Percentiles rank a stretch among this genome's conserved stretches.
phyloP scores from a whole-genome alignment of 2,113 vertebrate species.

The Rhipidura dahli region DNA sequence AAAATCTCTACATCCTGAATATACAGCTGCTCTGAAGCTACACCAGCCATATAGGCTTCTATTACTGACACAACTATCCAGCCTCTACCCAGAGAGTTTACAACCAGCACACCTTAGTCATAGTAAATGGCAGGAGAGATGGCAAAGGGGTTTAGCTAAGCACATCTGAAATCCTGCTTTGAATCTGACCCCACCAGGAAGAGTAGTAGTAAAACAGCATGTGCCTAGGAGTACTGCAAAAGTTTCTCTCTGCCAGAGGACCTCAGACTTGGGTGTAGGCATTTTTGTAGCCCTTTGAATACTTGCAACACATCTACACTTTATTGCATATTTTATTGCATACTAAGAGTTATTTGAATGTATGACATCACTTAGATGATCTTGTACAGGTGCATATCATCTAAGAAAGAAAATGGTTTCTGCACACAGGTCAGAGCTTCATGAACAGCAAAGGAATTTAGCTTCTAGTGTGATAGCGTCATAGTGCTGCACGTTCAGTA shows the following conservation, averaged over 20 bases:
- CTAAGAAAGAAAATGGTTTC: background rate
- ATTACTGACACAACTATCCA: background rate
- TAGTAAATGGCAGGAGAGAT: background rate
- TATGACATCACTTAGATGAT: background rate
- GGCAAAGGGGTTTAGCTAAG: background rate
- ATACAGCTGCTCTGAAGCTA: background rate
- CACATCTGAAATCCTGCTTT: background rate
- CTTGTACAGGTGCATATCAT: background rate
- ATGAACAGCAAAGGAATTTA: background rate
- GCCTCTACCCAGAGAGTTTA: background rate
- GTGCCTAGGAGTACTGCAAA: background rate
- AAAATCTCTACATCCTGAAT: background rate
- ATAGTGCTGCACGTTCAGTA: background rate
- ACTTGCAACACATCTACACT: background rate
- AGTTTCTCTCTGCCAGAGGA: background rate
- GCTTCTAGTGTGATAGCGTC: background rate
- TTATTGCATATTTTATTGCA: no score
- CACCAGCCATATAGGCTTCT: background rate
- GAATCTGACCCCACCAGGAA: background rate
- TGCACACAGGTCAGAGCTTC: background rate
- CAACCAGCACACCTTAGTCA: background rate
- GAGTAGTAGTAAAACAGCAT: background rate
- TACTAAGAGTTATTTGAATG: background rate
- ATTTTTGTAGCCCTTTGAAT: background rate
- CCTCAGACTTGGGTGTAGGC: background rate